Conservation (phyloP, 92 coral and sea anemone species). For the Epizoanthus rinbou region DNA sequence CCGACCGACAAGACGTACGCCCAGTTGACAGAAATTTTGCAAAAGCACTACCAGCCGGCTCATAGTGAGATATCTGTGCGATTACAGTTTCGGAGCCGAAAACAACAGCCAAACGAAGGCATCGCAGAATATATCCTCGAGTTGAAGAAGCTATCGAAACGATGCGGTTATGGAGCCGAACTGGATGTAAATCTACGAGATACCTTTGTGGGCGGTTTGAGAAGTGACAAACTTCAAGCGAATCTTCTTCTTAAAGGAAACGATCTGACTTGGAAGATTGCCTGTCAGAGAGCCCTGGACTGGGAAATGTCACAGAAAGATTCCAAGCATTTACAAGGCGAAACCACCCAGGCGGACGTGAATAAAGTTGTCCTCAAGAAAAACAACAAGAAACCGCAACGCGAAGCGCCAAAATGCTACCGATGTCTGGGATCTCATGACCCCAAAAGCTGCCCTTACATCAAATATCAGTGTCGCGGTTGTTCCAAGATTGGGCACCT, state of each 20-base stretch:
- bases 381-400: conserved; percentile 38
- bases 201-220: conserved; percentile 44
- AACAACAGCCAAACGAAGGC: conserved; percentile 25
- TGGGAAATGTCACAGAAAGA: conserved; percentile 51
- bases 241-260: conserved; percentile 15
- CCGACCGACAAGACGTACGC: conserved; percentile 11
- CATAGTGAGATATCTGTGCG: conserved; percentile 31
- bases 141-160: conserved; percentile 34
- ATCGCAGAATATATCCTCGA: conserved; percentile 16
- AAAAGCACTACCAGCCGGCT: conserved; percentile 34
- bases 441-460: conserved; percentile 35
- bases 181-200: conserved; percentile 27
- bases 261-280: conserved; percentile 21
- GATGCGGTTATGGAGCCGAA: conserved; percentile 26
- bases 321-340: conserved; percentile 49
- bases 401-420: conserved; percentile 27
- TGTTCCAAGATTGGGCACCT: conserved; percentile 46
- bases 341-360: conserved; percentile 18
- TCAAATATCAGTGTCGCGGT: conserved; percentile 31
- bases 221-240: conserved; percentile 43
- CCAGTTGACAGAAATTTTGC: conserved; percentile 25
- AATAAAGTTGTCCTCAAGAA: conserved; percentile 32
- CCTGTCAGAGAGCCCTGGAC: conserved; percentile 32
- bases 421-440: conserved; percentile 46
- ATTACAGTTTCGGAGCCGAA: conserved; percentile 33